Conservation (phyloP, 30 jellyfish, hydroid and myxozoan genomes). For the Aurelia aurita complex sp. Pacific region DNA sequence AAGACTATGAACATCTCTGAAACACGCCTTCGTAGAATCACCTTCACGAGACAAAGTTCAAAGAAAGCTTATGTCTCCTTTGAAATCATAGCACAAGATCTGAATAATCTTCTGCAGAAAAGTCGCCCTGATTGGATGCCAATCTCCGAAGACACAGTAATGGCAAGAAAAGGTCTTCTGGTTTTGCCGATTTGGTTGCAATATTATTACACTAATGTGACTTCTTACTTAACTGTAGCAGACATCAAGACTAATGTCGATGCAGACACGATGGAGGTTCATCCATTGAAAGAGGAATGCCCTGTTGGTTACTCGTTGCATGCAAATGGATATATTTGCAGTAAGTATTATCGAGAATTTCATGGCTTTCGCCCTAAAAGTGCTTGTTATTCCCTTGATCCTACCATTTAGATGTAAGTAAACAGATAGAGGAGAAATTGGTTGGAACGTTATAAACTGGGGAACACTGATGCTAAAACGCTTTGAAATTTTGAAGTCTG, state of each 20-base stretch:
- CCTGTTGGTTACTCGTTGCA: conserved; percentile 36
- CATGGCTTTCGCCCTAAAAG: no score
- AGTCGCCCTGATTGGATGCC: conserved; percentile 47
- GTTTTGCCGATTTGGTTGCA: conserved; percentile 57
- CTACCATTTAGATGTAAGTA: no score
- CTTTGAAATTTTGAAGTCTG: no score
- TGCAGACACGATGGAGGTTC: conserved; percentile 47
- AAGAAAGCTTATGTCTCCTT: conserved; percentile 33
- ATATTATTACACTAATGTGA: conserved; percentile 22
- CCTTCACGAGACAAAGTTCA: conserved; percentile 2
- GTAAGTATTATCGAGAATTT: conserved; percentile 25
- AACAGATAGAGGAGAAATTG: no score
- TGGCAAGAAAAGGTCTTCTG: conserved; percentile 67
- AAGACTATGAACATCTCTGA: conserved; percentile 35
- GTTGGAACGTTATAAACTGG: no score
- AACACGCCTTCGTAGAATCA: conserved; percentile 16
- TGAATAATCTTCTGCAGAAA: conserved; percentile 12
- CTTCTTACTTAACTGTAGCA: conserved; percentile 13
- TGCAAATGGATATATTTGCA: conserved; percentile 69
- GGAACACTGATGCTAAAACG: no score
- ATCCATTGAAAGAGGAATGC: conserved; percentile 33
- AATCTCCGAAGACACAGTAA: conserved; percentile 49
- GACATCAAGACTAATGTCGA: conserved; percentile 14
- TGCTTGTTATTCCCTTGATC: no score
- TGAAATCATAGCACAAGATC: conserved; percentile 20